Evolutionary conservation across 2,113 vertebrate species (phyloP).

Genomic region (Scalopus aquaticus): DNA sequence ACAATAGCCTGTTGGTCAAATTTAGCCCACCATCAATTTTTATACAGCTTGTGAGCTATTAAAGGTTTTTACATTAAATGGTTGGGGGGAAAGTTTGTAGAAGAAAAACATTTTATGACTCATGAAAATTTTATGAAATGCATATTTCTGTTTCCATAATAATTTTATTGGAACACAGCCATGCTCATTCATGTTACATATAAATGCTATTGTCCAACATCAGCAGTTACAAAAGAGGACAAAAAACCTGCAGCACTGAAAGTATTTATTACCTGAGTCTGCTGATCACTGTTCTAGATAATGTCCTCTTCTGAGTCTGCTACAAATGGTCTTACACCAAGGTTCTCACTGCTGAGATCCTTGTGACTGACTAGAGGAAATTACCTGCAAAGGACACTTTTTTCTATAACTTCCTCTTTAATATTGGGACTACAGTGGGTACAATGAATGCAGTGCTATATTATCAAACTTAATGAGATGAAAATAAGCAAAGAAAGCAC

Average conservation of each 20-base stretch:
- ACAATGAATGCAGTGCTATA: neutral
- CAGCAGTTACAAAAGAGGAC: neutral
- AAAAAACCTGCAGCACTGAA: neutral
- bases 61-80: neutral
- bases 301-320: neutral
- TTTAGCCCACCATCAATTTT: neutral
- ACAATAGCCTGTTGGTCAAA: neutral
- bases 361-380: neutral
- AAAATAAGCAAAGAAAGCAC: neutral
- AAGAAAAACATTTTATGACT: conserved; percentile 42
- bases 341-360: neutral
- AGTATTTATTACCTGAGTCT: neutral
- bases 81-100: neutral
- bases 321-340: neutral
- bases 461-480: neutral
- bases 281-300: neutral
- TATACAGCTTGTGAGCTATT: neutral
- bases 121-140: neutral
- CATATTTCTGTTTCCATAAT: neutral
- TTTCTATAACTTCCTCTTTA: neutral
- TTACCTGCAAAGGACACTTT: neutral
- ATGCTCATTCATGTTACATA: neutral
- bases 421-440: neutral
- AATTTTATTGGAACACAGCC: neutral
- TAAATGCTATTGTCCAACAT: neutral